phyloP scores from a whole-genome alignment of 2,888 invertebrate genomes.

The Dendrolimus pini region DNA sequence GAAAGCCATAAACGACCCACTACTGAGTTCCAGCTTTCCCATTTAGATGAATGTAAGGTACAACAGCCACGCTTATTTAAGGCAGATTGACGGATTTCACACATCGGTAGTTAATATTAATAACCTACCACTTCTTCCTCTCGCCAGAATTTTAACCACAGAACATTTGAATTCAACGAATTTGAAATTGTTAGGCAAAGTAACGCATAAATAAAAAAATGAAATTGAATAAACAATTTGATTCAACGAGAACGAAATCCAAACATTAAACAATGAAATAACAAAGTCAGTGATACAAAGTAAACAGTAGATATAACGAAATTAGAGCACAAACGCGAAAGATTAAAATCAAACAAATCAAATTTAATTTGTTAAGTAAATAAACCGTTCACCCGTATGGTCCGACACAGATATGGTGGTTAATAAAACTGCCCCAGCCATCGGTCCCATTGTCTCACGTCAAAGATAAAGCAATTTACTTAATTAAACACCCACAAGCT shows the following conservation, averaged over 20 bases:
- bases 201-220: too few species aligned
- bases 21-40: too few species aligned
- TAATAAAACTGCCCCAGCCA: constrained; percentile 61
- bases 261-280: background rate
- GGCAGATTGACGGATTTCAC: too few species aligned
- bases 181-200: too few species aligned
- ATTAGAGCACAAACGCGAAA: background rate
- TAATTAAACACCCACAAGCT: constrained; percentile 64
- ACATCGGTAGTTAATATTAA: too few species aligned
- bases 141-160: too few species aligned
- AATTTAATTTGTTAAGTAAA: constrained; percentile 65
- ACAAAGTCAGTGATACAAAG: background rate
- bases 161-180: too few species aligned
- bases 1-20: too few species aligned
- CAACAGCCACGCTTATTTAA: too few species aligned
- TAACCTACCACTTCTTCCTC: too few species aligned
- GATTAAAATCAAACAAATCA: constrained; percentile 68
- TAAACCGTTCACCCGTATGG: constrained; percentile 57
- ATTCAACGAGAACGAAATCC: background rate
- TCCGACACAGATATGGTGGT: constrained; percentile 40
- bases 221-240: too few species aligned
- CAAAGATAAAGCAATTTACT: constrained; percentile 72
- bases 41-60: too few species aligned
- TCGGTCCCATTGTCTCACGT: constrained; percentile 56
- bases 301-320: background rate